Conservation (phyloP, 2,113 vertebrate species). For the Platysternon megacephalum region DNA sequence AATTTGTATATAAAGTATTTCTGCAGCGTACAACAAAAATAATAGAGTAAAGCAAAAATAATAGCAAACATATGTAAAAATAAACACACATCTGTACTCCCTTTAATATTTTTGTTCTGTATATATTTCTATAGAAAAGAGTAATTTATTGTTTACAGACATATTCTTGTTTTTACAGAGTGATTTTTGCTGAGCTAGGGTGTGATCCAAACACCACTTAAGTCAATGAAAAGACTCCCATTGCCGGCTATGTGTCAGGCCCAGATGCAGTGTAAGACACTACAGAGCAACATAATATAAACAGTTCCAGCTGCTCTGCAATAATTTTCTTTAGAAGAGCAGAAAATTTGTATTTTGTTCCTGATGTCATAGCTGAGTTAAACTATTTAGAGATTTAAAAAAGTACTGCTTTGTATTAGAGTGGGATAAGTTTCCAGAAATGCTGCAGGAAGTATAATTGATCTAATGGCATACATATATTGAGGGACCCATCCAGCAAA, state of each 20-base stretch:
- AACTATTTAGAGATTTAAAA: not conserved
- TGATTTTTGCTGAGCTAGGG: not conserved
- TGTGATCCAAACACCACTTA: not conserved
- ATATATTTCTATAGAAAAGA: not conserved
- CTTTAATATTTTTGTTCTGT: not conserved
- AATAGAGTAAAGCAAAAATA: not conserved
- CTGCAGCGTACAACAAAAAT: not conserved
- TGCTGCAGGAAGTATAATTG: not conserved
- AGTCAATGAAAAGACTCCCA: not conserved
- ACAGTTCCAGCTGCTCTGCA: not conserved
- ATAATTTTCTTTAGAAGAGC: not conserved
- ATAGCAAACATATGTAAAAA: not conserved
- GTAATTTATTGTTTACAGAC: fast-evolving
- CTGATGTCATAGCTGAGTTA: not conserved
- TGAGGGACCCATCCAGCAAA: not conserved
- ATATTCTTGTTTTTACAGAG: not conserved
- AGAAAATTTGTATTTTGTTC: not conserved
- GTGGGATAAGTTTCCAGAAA: not conserved
- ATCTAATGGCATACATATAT: not conserved
- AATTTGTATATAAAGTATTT: not conserved
- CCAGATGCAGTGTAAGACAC: not conserved
- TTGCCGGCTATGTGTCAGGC: not conserved
- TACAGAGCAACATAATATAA: not conserved
- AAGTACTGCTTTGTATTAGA: not conserved
- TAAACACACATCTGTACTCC: not conserved